phyloP scores from a whole-genome alignment of 2,113 vertebrate genomes.

The Solea solea region DNA sequence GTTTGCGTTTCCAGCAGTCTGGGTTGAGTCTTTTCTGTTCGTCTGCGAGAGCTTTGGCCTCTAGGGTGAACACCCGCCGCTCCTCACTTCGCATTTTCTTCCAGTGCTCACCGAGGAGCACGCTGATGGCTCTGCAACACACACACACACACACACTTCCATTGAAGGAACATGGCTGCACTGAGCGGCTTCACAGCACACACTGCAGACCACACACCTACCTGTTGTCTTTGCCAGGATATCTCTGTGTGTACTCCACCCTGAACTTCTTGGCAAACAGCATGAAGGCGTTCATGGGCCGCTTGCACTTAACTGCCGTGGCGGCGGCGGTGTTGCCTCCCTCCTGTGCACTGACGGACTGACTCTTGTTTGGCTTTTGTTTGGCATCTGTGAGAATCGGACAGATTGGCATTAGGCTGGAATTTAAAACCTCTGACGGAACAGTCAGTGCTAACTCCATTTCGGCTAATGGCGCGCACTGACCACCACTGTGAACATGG shows the following conservation, averaged over 20 bases:
- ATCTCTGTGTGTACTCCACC: constrained; percentile 98
- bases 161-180: background rate
- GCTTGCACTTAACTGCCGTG: constrained; percentile 93
- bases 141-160: background rate
- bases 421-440: background rate
- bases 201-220: constrained; percentile 41
- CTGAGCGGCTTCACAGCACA: background rate
- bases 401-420: background rate
- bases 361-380: constrained; percentile 84
- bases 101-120: constrained; percentile 98
- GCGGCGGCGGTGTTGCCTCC: constrained; percentile 81
- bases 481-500: too few relatives aligned
- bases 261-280: constrained; percentile 99
- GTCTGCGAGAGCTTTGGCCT: constrained; percentile 97
- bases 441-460: background rate
- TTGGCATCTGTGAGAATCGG: constrained; percentile 21
- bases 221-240: constrained; percentile 99
- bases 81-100: constrained; percentile 99
- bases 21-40: constrained; percentile 98
- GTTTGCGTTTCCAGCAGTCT: constrained; percentile 99
- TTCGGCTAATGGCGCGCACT: too few relatives aligned
- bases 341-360: constrained; percentile 80
- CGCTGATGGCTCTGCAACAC: constrained; percentile 94
- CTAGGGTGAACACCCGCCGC: constrained; percentile 90
- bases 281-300: constrained; percentile 99